phyloP scores from a whole-genome alignment of 1,140 invertebrate genomes.

The Pachypsylla venusta region DNA sequence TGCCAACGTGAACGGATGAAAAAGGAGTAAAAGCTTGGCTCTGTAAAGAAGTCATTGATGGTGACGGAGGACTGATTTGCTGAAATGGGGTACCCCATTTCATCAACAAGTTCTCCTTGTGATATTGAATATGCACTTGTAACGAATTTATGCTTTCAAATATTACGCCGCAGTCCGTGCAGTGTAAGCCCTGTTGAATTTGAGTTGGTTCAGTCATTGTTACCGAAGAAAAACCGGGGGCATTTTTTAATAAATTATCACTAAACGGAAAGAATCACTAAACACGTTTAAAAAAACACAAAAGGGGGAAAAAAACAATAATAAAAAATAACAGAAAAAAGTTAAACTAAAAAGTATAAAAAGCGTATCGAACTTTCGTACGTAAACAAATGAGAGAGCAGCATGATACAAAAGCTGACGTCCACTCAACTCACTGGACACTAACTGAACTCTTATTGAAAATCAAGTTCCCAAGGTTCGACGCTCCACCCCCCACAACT shows the following conservation, averaged over 20 bases:
- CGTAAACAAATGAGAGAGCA: background rate
- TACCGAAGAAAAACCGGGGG: constrained; percentile 31
- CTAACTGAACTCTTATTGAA: constrained; percentile 6
- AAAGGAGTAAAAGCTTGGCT: background rate
- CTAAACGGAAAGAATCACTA: background rate
- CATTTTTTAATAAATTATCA: constrained; percentile 21
- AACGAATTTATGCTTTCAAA: constrained; percentile 57
- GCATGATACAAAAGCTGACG: background rate
- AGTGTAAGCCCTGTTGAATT: constrained; percentile 37
- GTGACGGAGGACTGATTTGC: background rate
- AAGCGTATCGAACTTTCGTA: constrained; percentile 29
- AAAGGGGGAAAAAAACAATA: constrained; percentile 23
- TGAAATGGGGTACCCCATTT: constrained; percentile 40
- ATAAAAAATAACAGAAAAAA: constrained; percentile 12
- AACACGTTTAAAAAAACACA: background rate
- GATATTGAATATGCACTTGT: constrained; percentile 61
- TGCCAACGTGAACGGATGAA: background rate
- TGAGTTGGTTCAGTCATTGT: constrained; percentile 30
- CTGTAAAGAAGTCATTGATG: background rate
- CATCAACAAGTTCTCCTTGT: constrained; percentile 55
- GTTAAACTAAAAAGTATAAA: constrained; percentile 28
- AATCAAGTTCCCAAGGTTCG: constrained; percentile 8
- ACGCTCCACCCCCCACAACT: constrained; percentile 2
- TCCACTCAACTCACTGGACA: constrained; percentile 2
- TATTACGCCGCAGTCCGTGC: constrained; percentile 54